These are phyloP conservation scores for Bubo blakistoni DNA, from an alignment of 2,113 vertebrate species.

Conservation along the genomic window DNA sequence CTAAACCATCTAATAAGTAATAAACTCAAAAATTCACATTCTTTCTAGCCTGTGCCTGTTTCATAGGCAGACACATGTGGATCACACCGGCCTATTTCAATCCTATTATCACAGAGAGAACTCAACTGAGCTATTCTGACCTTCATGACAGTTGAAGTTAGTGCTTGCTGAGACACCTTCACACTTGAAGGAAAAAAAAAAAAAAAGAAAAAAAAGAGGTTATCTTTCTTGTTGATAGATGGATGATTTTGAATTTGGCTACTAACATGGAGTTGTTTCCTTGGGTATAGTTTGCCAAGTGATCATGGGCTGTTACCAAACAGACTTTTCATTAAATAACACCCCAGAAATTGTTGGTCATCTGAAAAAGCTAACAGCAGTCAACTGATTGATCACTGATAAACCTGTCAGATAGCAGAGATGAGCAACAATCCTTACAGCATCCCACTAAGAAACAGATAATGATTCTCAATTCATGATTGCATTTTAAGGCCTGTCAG, in stretches of 20 bases:
- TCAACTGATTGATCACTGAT: accelerated
- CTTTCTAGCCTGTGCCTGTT: neutral
- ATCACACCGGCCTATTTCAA: neutral
- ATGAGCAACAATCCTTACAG: neutral
- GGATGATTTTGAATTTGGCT: neutral
- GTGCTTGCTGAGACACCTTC: neutral
- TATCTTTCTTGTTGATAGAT: neutral
- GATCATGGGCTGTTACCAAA: neutral
- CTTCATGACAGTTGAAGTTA: neutral
- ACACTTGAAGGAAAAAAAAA: neutral
- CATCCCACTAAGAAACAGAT: neutral
- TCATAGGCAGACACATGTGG: neutral
- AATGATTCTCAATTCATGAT: neutral
- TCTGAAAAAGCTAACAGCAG: neutral
- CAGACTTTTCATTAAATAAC: neutral
- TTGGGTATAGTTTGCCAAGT: neutral
- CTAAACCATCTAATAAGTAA: neutral
- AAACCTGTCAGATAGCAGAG: neutral
- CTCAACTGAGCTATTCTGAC: neutral
- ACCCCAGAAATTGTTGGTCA: neutral
- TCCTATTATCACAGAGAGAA: neutral
- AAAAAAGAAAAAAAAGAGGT: neutral
- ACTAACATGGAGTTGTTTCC: neutral
- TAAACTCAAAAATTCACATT: neutral
- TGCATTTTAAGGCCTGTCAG: neutral